Base-by-base conservation (phyloP, 92 coral and sea anemone species). In the Hydrozoanthus gracilis region DNA sequence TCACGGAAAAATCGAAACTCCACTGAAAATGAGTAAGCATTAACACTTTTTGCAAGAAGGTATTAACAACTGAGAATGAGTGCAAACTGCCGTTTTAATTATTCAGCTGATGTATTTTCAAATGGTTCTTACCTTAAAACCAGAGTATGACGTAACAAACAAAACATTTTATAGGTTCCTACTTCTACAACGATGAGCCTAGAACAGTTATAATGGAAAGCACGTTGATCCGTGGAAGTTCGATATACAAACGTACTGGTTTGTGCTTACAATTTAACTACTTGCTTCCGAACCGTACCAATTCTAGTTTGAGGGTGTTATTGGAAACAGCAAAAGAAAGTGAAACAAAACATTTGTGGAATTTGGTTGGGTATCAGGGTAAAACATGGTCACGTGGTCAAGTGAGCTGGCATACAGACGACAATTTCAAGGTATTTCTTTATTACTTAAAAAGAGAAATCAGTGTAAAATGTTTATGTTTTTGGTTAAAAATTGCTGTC, bases 301-400 rank as follows among this genome's bases (percentile, higher is more conserved):
- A 82, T 3, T 84, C 93, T 13, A 82, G 91, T 3, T 82, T 94
- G 9, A 87, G 50, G n/a, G 87, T 92, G 6, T n/a, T 79, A 17
- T 17, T 94, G 4, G 45, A 88, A 15, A 85, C 89, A 13, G 69
- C 91, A 6, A 65, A 70, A 5, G 49, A 75, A 71, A 69, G 68
- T 3, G 87, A 87, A 64, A 83, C 55, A 20, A 71, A 89, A 8
- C 86, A 51, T 47, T 58, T 90, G 15, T 94, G 98, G 98, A 64
- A 72, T 61, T 71, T 94, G n/a, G 64, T 18, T 39, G 93, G 95
- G 17, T 86, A 79, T 82, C 98, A 94, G 51, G 95, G 98, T 12
- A 50, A 68, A 5, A 60, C 49, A 3, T 94, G 98, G 98, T 86
- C 65, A 51, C 77, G 61, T 49, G 98, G 89, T 4, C 89, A 92